Evolutionary conservation across 2,797 vertebrate genomes (phyloP).

Genomic region (Chromobotia macracanthus): DNA sequence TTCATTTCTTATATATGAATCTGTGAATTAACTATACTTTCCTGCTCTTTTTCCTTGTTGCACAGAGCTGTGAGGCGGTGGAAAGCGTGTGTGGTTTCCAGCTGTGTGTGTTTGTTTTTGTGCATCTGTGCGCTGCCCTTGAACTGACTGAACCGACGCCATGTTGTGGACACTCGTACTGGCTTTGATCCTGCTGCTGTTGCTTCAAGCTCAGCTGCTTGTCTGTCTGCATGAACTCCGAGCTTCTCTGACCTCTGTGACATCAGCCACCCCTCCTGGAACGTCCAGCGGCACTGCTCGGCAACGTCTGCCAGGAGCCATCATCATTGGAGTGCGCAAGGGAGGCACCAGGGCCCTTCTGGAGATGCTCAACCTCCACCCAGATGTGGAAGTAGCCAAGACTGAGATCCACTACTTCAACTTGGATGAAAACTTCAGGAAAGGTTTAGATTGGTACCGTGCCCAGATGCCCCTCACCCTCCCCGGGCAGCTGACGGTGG

Average conservation of each 20-base stretch:
- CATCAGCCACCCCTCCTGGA: slow-evolving; percentile 57
- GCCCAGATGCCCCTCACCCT: slow-evolving; percentile 80
- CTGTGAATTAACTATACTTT: not conserved
- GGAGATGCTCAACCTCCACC: slow-evolving; percentile 84
- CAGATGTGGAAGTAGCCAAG: slow-evolving; percentile 80
- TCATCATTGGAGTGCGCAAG: slow-evolving; percentile 84
- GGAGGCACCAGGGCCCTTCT: slow-evolving; percentile 81
- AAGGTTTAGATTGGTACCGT: slow-evolving; percentile 81
- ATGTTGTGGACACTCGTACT: slow-evolving; percentile 81
- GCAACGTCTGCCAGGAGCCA: slow-evolving; percentile 77
- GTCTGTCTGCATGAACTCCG: slow-evolving; percentile 75
- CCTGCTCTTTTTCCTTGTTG: not conserved
- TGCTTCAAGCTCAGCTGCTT: slow-evolving; percentile 79
- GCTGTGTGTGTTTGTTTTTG: slow-evolving; percentile 37
- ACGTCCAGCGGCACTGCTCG: slow-evolving; percentile 66
- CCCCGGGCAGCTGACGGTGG: slow-evolving; percentile 77
- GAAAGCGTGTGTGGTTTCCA: slow-evolving; percentile 37
- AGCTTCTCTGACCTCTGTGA: slow-evolving; percentile 42
- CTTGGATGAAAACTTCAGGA: slow-evolving; percentile 79
- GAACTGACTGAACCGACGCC: slow-evolving; percentile 58
- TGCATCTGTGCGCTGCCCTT: slow-evolving; percentile 48
- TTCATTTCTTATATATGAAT: too few relatives aligned
- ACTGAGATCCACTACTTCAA: slow-evolving; percentile 85
- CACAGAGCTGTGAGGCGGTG: slow-evolving; percentile 3
- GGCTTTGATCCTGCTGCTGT: slow-evolving; percentile 74